Evolutionary conservation across 35 echinoderm and acorn worm species (phyloP).

Genomic region (Apostichopus parvimensis): DNA sequence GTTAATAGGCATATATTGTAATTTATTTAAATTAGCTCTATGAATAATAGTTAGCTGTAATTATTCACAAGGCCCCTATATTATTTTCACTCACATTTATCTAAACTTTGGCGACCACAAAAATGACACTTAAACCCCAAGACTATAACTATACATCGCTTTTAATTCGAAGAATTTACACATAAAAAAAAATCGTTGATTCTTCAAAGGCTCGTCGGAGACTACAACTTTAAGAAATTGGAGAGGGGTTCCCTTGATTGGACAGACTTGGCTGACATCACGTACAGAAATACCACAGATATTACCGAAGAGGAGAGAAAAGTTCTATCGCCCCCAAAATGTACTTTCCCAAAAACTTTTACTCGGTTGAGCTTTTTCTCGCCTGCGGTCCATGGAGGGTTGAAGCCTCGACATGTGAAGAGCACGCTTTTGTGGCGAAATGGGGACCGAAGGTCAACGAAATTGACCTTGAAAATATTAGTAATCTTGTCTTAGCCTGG

Average conservation of each 20-base stretch:
- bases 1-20: too few relatives aligned
- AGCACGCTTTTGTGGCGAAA: constrained; percentile 44
- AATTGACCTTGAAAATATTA: constrained; percentile 58
- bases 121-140: too few relatives aligned
- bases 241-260: constrained; percentile 36
- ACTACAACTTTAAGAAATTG: constrained; percentile 48
- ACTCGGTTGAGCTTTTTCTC: constrained; percentile 2
- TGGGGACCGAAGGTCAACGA: constrained; percentile 36
- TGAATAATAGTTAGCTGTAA: too few relatives aligned
- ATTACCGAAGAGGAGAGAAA: constrained; percentile 1
- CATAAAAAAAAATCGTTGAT: too few relatives aligned
- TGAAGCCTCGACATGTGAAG: neutral
- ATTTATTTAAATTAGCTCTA: too few relatives aligned
- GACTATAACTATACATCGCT: too few relatives aligned
- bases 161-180: too few relatives aligned
- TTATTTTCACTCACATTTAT: too few relatives aligned
- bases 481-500: constrained; percentile 27
- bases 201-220: neutral
- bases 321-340: constrained; percentile 58
- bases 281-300: constrained; percentile 33
- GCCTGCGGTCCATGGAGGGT: constrained; percentile 8
- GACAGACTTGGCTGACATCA: neutral
- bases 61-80: too few relatives aligned
- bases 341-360: constrained; percentile 1
- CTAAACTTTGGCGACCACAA: too few relatives aligned